These are phyloP conservation scores for Pseudochromis fuscus DNA, from an alignment of 2,797 vertebrate species.

Conservation along the genomic window DNA sequence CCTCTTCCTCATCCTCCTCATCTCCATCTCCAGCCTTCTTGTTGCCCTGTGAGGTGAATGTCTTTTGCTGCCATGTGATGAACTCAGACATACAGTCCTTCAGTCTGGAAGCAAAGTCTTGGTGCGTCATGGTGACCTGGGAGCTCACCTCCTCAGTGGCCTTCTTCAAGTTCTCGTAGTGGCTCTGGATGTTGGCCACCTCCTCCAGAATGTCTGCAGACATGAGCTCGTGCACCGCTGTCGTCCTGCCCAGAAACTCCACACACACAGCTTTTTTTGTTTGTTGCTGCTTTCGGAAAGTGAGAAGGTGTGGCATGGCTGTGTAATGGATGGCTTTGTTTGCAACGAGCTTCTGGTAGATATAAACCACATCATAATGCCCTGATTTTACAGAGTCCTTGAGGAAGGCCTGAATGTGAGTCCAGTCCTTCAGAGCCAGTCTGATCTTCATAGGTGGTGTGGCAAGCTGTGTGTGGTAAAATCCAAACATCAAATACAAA, in stretches of 20 bases:
- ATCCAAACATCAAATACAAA: slow-evolving; percentile 73
- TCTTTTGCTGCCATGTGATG: slow-evolving; percentile 68
- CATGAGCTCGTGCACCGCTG: slow-evolving; percentile 43
- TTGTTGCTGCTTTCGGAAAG: slow-evolving; percentile 64
- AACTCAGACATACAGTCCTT: slow-evolving; percentile 44
- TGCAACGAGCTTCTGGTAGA: slow-evolving; percentile 59
- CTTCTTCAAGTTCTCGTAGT: slow-evolving; percentile 68
- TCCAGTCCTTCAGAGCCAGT: slow-evolving; percentile 71
- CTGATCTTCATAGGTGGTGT: slow-evolving; percentile 50
- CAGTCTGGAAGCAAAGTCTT: slow-evolving; percentile 37
- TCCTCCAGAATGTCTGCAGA: slow-evolving; percentile 62
- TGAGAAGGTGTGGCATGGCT: slow-evolving; percentile 72
- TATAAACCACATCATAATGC: slow-evolving; percentile 72
- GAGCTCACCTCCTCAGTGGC: slow-evolving; percentile 16
- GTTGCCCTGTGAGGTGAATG: slow-evolving; percentile 34
- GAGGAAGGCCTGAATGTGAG: slow-evolving; percentile 60
- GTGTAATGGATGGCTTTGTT: slow-evolving; percentile 64
- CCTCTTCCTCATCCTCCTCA: background rate
- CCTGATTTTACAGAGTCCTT: slow-evolving; percentile 20
- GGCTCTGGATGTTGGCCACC: slow-evolving; percentile 61
- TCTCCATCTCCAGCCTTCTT: background rate
- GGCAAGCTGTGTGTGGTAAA: slow-evolving; percentile 68
- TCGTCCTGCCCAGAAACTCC: slow-evolving; percentile 54
- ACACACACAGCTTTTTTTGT: slow-evolving; percentile 17
- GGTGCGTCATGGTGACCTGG: slow-evolving; percentile 37